Base-by-base conservation (phyloP, 2,888 invertebrate genomes). In the Cerceris ruficornis region DNA sequence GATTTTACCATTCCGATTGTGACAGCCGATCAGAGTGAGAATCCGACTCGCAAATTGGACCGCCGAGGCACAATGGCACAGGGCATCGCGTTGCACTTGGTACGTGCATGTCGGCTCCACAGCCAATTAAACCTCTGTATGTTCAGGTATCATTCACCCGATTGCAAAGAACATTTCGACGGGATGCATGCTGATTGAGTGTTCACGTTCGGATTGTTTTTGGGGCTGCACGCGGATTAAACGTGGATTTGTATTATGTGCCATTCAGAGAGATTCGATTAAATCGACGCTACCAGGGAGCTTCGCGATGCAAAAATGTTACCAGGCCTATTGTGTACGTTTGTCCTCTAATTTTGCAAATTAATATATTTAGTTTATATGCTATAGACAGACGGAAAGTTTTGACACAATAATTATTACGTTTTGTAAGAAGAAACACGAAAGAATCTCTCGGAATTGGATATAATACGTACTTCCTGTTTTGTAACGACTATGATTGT, bases 1-100 rank as follows among this genome's bases (percentile, higher is more conserved):
- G 84, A 86, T 87, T 88, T 89, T 86, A 87, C 77, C 85, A 82
- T 81, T 86, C 86, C 86, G 87, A 89, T 89, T 88, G 87, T 84
- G 85, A 87, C 83, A 81, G 82, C 82, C 80, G 84, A 75, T 71
- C 75, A 72, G 74, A 64, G 61, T 66, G 75, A 42, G 69, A 71
- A 71, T 71, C 72, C 73, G 61, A 64, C 77, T 69, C 80, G 81
- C 85, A 85, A 85, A 85, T 85, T 83, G 83, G 82, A 79, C 75
- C 81, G 69, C 78, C 69, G 72, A 59, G 75, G 69, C 42, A 82
- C 79, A 85, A 85, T 82, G 67, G 67, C 64, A 67, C 61, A 69
- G 49, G 66, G 58, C 67, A 55, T 15, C 58, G 75, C 17, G 57
- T 69, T 65, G 57, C 66, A 62, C 78, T 75, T 72, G 77, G 73